Percentiles rank a stretch among this genome's conserved stretches.
These are phyloP conservation scores for Zapornia atra DNA, from an alignment of 2,113 vertebrate genomes.

Conservation along the genomic window DNA sequence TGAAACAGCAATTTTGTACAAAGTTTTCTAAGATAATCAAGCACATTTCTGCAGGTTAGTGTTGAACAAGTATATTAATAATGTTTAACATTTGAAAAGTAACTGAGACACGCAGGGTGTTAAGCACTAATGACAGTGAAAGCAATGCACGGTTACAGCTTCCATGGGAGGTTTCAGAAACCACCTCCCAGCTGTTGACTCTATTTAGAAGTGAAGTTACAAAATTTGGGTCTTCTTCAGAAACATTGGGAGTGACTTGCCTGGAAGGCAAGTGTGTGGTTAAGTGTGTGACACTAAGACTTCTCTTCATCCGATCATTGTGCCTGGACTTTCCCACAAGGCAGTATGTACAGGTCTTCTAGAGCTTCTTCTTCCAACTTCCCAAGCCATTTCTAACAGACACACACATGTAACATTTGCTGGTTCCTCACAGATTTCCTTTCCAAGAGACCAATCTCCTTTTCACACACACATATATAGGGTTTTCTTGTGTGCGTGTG, in stretches of 20 bases:
- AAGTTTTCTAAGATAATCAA: conserved; percentile 1
- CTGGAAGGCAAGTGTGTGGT: neutral
- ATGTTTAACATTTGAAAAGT: conserved; percentile 10
- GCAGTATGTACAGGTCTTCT: neutral
- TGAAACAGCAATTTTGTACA: neutral
- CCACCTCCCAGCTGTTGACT: neutral
- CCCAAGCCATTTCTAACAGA: neutral
- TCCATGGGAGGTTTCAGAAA: neutral
- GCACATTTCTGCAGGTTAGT: neutral
- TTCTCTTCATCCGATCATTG: neutral
- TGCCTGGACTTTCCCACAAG: neutral
- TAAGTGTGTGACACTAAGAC: neutral
- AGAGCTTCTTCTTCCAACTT: neutral
- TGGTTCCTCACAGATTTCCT: neutral
- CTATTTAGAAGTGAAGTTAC: neutral
- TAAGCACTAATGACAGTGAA: neutral
- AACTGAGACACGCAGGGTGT: neutral
- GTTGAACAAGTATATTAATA: conserved; percentile 1
- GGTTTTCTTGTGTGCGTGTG: neutral
- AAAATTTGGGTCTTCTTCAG: neutral
- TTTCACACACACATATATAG: neutral
- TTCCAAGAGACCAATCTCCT: neutral
- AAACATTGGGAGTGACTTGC: neutral
- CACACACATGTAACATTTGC: neutral
- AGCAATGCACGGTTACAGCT: neutral